Evolutionary conservation across 1,140 invertebrate species (phyloP).

Genomic region (Drosophila truncata): DNA sequence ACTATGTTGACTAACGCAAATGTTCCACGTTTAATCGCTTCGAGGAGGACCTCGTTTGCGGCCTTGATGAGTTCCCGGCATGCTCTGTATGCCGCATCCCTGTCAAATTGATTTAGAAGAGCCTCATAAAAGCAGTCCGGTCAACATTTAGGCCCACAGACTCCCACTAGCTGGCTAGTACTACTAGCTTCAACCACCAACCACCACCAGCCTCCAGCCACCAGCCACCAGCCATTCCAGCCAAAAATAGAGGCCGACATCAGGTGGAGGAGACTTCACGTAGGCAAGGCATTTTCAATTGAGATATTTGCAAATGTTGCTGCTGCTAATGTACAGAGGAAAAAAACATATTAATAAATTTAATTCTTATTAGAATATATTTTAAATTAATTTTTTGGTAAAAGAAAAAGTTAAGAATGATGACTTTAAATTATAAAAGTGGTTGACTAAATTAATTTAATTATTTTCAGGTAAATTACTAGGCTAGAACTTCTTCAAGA

Average conservation of each 20-base stretch:
- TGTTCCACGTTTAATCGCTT: conserved; percentile 63
- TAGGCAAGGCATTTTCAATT: conserved; percentile 64
- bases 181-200: neutral
- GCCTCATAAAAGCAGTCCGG: conserved; percentile 46
- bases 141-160: conserved; percentile 33
- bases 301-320: conserved; percentile 54
- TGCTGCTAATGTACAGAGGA: neutral
- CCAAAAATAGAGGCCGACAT: conserved; percentile 33
- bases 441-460: neutral
- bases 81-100: conserved; percentile 35
- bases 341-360: neutral
- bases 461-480: neutral
- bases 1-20: conserved; percentile 64
- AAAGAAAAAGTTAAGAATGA: neutral
- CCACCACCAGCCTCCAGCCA: neutral
- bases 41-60: conserved; percentile 48
- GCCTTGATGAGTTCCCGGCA: conserved; percentile 35
- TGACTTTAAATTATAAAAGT: neutral
- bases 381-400: neutral
- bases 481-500: too few species aligned
- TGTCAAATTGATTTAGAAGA: conserved; percentile 57
- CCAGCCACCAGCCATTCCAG: neutral
- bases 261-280: conserved; percentile 41
- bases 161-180: too few species aligned
- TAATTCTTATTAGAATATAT: neutral